phyloP scores from a whole-genome alignment of 2,113 vertebrate species.

The Odontophorus gujanensis region DNA sequence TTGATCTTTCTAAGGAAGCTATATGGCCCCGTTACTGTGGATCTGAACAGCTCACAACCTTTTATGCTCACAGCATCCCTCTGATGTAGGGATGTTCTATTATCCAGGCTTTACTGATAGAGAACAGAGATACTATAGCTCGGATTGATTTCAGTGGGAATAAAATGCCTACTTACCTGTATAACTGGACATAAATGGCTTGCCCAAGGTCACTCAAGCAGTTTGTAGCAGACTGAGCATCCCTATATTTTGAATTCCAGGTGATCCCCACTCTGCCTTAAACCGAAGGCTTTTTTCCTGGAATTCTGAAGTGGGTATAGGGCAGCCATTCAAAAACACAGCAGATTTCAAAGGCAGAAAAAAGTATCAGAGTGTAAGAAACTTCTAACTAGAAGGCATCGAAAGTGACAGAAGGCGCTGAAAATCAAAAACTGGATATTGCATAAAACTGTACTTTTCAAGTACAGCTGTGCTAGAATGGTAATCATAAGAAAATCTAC shows the following conservation, averaged over 20 bases:
- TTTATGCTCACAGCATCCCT: slow-evolving; percentile 42
- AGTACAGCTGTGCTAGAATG: not conserved
- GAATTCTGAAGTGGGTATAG: not conserved
- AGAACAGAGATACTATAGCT: slow-evolving; percentile 46
- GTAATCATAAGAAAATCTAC: not conserved
- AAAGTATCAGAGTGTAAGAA: not conserved
- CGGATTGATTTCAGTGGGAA: slow-evolving; percentile 48
- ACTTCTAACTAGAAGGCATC: not conserved
- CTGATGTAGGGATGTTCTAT: slow-evolving; percentile 31
- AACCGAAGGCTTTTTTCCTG: not conserved
- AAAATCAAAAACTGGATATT: not conserved
- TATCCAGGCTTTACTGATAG: slow-evolving; percentile 38
- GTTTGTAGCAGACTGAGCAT: slow-evolving; percentile 2
- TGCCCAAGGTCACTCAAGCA: slow-evolving; percentile 50
- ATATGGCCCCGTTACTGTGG: slow-evolving; percentile 50
- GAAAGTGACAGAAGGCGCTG: not conserved
- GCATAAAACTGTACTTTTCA: not conserved
- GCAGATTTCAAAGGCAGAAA: not conserved
- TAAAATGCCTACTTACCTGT: slow-evolving; percentile 58
- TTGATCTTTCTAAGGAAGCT: slow-evolving; percentile 50
- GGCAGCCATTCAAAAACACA: not conserved
- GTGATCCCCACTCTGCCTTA: not conserved
- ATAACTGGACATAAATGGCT: slow-evolving; percentile 37
- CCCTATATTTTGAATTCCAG: not conserved
- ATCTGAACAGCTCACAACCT: slow-evolving; percentile 51